A percentile compares a stretch with the other conserved stretches of the same genome.
Conservation (phyloP, 2,888 invertebrate species). For the Pterostichus madidus region DNA sequence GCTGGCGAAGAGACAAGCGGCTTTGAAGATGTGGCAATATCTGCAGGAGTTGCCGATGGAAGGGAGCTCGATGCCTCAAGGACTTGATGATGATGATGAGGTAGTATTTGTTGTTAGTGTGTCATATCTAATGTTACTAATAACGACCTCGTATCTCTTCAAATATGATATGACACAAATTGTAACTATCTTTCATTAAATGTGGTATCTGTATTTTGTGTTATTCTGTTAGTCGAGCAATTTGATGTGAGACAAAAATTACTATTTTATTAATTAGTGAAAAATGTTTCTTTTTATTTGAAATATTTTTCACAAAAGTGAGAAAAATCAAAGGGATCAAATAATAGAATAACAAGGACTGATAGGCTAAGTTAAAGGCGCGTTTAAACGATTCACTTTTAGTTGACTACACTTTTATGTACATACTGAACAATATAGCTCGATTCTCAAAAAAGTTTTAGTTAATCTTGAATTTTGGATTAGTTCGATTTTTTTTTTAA, state of each 20-base stretch:
- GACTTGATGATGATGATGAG: conserved; percentile 86
- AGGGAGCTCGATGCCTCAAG: conserved; percentile 79
- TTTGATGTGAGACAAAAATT: too few relatives aligned
- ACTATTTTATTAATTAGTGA: too few relatives aligned
- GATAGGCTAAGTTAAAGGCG: conserved; percentile 4
- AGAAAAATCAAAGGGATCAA: neutral
- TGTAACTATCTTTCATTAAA: conserved; percentile 27
- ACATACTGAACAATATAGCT: too few relatives aligned
- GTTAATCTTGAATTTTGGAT: too few relatives aligned
- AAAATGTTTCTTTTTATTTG: neutral
- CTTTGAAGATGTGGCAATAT: conserved; percentile 94
- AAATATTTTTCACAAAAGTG: neutral
- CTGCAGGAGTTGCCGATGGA: conserved; percentile 89
- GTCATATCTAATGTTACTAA: neutral
- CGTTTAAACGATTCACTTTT: too few relatives aligned
- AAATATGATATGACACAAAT: conserved; percentile 1
- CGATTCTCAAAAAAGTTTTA: too few relatives aligned
- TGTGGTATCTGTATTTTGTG: conserved; percentile 9
- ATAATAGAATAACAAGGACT: neutral
- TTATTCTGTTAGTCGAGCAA: too few relatives aligned
- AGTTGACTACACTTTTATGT: too few relatives aligned
- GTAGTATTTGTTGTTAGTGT: conserved; percentile 76
- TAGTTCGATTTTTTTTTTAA: too few relatives aligned
- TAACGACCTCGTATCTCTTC: conserved; percentile 30
- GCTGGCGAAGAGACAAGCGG: conserved; percentile 96